These are phyloP conservation scores for Syrrhaptes paradoxus DNA, from an alignment of 2,113 vertebrate species.

Conservation along the genomic window DNA sequence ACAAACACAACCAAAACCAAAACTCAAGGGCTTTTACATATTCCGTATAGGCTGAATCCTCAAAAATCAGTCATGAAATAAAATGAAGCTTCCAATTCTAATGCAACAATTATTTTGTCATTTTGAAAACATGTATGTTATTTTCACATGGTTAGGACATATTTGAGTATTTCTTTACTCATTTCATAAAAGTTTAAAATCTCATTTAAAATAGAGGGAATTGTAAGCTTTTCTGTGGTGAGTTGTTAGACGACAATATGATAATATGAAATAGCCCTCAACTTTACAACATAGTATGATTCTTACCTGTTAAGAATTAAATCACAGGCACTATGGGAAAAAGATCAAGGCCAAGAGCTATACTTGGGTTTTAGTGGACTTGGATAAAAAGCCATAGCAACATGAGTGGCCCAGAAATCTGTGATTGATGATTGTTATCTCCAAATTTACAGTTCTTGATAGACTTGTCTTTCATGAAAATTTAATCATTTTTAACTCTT, in stretches of 20 bases:
- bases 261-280: not conserved
- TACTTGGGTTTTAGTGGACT: not conserved
- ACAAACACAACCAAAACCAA: too few species aligned
- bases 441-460: not conserved
- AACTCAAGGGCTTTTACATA: not conserved
- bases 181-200: not conserved
- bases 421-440: not conserved
- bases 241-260: not conserved
- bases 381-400: not conserved
- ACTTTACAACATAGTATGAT: not conserved
- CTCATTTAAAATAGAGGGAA: not conserved
- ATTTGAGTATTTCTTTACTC: not conserved
- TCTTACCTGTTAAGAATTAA: not conserved
- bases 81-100: not conserved
- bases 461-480: not conserved
- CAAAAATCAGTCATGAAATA: not conserved
- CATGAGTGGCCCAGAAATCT: not conserved
- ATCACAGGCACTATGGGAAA: not conserved
- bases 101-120: not conserved
- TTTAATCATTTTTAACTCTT: not conserved
- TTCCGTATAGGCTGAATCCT: not conserved
- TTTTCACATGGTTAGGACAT: not conserved
- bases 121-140: not conserved
- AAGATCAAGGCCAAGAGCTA: not conserved
- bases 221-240: not conserved